A percentile compares a stretch with the other conserved stretches of the same genome.
phyloP scores from a whole-genome alignment of 1,140 invertebrate genomes.

The Neelides sp. region DNA sequence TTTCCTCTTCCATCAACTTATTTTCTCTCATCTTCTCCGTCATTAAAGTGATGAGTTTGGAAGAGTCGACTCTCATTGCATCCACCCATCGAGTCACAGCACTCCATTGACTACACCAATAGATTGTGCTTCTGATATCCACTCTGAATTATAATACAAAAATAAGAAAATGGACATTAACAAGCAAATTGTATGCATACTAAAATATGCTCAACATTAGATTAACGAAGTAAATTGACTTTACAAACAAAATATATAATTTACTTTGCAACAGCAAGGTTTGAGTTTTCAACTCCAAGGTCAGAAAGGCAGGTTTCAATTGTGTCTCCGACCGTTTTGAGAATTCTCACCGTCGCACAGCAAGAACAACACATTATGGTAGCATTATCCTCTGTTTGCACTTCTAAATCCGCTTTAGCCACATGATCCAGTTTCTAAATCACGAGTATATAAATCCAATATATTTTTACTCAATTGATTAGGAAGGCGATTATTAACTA shows the following conservation, averaged over 20 bases:
- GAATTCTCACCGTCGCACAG: not conserved
- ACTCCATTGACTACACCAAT: constrained; percentile 3
- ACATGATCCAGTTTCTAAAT: too few relatives aligned
- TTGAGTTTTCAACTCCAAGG: not conserved
- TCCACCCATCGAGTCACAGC: constrained; percentile 3
- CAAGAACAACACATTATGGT: not conserved
- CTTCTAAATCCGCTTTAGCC: too few relatives aligned
- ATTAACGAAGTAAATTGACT: too few relatives aligned
- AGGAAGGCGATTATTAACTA: too few relatives aligned
- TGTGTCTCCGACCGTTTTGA: not conserved
- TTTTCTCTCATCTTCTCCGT: not conserved
- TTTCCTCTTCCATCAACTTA: not conserved
- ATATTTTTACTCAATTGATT: too few relatives aligned
- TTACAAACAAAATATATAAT: not conserved
- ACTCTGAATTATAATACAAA: not conserved
- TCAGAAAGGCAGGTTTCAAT: constrained; percentile 1
- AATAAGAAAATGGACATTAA: not conserved
- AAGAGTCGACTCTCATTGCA: not conserved
- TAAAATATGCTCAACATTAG: too few relatives aligned
- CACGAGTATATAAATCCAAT: too few relatives aligned
- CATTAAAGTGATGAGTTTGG: not conserved
- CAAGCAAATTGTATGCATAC: too few relatives aligned
- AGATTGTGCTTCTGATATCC: constrained; percentile 1
- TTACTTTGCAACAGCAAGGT: constrained; percentile 5
- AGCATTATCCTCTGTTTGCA: constrained; percentile 3